Percentiles rank a stretch among this genome's conserved stretches.
Conservation (phyloP, 2,797 vertebrate genomes). For the Lindbergichthys nudifrons region DNA sequence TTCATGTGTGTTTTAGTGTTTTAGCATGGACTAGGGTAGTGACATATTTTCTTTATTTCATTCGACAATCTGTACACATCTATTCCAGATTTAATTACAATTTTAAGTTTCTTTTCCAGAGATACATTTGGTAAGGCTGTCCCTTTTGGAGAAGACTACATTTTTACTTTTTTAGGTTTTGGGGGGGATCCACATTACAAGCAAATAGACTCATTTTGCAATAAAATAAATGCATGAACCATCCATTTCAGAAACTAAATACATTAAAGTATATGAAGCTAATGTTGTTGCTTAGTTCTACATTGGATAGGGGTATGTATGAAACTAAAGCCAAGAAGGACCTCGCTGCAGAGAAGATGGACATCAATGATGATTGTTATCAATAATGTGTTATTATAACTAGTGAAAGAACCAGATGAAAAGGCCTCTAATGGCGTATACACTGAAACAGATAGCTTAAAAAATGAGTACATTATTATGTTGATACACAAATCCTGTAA, state of each 20-base stretch:
- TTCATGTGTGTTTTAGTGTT: not conserved
- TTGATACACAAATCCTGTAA: not conserved
- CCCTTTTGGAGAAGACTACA: not conserved
- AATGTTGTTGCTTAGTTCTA: not conserved
- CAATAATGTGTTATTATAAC: not conserved
- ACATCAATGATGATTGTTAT: not conserved
- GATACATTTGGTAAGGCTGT: not conserved
- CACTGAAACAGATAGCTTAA: not conserved
- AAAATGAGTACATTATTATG: not conserved
- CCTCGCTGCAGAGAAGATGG: constrained; percentile 10
- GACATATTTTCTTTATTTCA: not conserved
- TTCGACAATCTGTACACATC: not conserved
- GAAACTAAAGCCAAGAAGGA: not conserved
- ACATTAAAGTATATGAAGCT: not conserved
- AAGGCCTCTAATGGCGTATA: not conserved
- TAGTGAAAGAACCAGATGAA: not conserved
- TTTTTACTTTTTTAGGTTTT: not conserved
- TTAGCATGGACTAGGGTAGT: not conserved
- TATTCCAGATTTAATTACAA: not conserved
- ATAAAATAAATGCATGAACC: not conserved
- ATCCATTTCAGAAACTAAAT: not conserved
- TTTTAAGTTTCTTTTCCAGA: not conserved
- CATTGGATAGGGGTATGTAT: too few relatives aligned
- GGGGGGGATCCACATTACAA: not conserved
- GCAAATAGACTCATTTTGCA: not conserved